Conservation (phyloP, 2,113 vertebrate species). For the Corythornis madagascariensis region DNA sequence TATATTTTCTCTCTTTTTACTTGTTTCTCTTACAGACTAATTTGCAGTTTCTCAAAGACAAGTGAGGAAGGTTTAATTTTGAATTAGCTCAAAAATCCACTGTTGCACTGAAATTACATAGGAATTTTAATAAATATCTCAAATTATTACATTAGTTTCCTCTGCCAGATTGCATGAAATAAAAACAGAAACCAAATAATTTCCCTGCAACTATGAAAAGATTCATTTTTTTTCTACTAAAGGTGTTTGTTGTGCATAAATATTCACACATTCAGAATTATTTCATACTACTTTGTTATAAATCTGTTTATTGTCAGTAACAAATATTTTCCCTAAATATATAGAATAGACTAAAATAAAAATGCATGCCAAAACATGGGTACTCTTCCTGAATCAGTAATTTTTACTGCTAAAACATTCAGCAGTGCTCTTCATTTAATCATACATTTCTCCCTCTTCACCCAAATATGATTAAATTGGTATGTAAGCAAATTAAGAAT, state of each 20-base stretch:
- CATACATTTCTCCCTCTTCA: not conserved
- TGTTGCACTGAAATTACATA: not conserved
- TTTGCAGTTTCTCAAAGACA: not conserved
- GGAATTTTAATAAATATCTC: slow-evolving; percentile 56
- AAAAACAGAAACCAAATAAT: not conserved
- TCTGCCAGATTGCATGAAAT: not conserved
- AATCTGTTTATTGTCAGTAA: not conserved
- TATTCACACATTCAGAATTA: not conserved
- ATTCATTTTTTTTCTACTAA: not conserved
- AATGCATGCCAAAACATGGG: not conserved
- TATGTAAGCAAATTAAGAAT: slow-evolving; percentile 24
- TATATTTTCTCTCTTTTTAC: not conserved
- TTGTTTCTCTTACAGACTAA: not conserved
- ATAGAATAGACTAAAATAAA: not conserved
- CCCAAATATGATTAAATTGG: slow-evolving; percentile 20
- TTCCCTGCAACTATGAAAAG: not conserved
- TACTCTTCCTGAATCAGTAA: not conserved
- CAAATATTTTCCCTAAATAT: slow-evolving; percentile 18
- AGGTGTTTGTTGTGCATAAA: not conserved
- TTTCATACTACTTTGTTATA: not conserved
- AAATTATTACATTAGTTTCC: slow-evolving; percentile 17
- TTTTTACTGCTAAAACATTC: slow-evolving; percentile 5
- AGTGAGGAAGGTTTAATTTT: not conserved
- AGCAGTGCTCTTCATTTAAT: not conserved
- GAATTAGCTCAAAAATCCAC: not conserved